Base-by-base conservation (phyloP, 1,140 invertebrate species). In the Ceratitis capitata region DNA sequence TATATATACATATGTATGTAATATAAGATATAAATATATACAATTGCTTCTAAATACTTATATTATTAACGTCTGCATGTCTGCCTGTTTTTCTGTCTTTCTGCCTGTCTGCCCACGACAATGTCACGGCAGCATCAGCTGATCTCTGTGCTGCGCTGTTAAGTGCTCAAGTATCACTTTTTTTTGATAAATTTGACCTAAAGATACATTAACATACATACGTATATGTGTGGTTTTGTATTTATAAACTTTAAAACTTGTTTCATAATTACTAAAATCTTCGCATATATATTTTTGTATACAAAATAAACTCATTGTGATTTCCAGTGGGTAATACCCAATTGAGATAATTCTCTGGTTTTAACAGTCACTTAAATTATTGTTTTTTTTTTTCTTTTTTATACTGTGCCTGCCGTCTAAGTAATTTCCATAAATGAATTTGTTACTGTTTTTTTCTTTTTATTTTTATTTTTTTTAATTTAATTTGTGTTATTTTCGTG, bases 181-280 rank as follows among this genome's bases (percentile, higher is more conserved):
- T 19, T 5, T 45, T 10, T n/a, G n/a, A n/a, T n/a, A 78, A 23
- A 78, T 45, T 78, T 78, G 69, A 78, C 69, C 69, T 45, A 78
- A 5, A 78, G 69, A 78, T 78, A 45, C 69, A 45, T 78, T 69
- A 35, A 45, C 42, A 14, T 45, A 9, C 3, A 26, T n/a, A n/a
- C n/a, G n/a, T n/a, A n/a, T n/a, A n/a, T n/a, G n/a, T n/a, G n/a
- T n/a, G n/a, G n/a, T n/a, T n/a, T n/a, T 23, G 19, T 47, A 78
- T 78, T 78, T 78, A 45, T 78, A 69, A 78, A 45, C 35, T 78
- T 26, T 26, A 78, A 78, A 78, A 78, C 69, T 78, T 45, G 69
- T 78, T 78, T 47, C n/a, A 45, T 78, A 78, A 45, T n/a, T n/a
- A n/a, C n/a, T n/a, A n/a, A n/a, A n/a, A n/a, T n/a, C n/a, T n/a